Evolutionary conservation across 2,113 vertebrate species (phyloP).

Genomic region (Chinchilla lanigera): DNA sequence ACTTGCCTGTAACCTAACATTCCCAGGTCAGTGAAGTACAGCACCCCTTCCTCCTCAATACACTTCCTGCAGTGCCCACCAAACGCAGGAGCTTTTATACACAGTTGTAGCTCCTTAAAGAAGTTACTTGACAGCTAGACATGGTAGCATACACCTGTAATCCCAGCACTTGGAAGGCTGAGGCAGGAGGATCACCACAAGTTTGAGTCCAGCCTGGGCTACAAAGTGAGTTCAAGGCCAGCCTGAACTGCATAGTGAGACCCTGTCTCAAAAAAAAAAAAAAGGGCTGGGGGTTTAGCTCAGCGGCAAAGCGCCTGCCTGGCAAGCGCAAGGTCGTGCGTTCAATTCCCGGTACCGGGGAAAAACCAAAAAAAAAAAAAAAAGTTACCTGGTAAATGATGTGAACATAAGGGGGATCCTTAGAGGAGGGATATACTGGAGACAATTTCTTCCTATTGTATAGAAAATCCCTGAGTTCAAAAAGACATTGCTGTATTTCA

Average conservation of each 20-base stretch:
- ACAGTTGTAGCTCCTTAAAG: neutral
- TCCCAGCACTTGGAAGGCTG: neutral
- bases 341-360: no score
- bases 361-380: neutral
- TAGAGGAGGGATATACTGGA: conserved; percentile 87
- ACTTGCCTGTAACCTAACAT: neutral
- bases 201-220: neutral
- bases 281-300: no score
- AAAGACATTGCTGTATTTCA: conserved; percentile 90
- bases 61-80: neutral
- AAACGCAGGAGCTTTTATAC: neutral
- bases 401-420: conserved; percentile 91
- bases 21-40: neutral
- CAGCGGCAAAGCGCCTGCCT: no score
- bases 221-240: no score
- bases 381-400: conserved; percentile 94
- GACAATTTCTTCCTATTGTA: conserved; percentile 88
- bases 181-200: neutral
- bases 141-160: neutral
- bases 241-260: neutral
- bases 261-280: neutral
- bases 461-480: conserved; percentile 89
- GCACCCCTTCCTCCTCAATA: neutral
- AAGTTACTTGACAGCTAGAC: neutral
- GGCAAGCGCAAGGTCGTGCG: no score